These are phyloP conservation scores for Morelia viridis DNA, from an alignment of 2,797 vertebrate species.

Conservation along the genomic window DNA sequence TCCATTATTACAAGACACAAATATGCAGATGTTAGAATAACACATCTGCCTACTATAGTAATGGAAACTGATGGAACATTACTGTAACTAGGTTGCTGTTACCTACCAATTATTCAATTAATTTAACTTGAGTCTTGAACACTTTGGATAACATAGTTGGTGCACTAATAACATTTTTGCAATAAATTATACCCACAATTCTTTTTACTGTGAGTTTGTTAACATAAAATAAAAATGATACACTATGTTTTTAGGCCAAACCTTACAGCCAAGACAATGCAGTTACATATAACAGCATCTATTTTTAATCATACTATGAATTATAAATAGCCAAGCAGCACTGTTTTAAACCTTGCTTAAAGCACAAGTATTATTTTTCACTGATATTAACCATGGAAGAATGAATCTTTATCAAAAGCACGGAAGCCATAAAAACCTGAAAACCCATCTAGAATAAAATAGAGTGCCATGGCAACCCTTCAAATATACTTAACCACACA, in stretches of 20 bases:
- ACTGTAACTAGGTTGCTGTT: slow-evolving; percentile 6
- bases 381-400: background rate
- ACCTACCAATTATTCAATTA: background rate
- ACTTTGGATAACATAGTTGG: background rate
- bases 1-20: slow-evolving; percentile 10
- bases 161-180: slow-evolving; percentile 8
- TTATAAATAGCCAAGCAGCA: slow-evolving; percentile 57
- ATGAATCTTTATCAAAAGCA: slow-evolving; percentile 12
- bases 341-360: slow-evolving; percentile 38
- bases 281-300: slow-evolving; percentile 48
- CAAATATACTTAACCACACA: slow-evolving; percentile 15
- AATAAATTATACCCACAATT: slow-evolving; percentile 25
- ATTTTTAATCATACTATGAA: slow-evolving; percentile 52
- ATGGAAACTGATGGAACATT: background rate
- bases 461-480: slow-evolving; percentile 16
- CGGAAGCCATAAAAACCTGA: slow-evolving; percentile 22
- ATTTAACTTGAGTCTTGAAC: slow-evolving; percentile 7
- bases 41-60: background rate
- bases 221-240: slow-evolving; percentile 50
- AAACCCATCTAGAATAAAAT: slow-evolving; percentile 17
- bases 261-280: slow-evolving; percentile 34
- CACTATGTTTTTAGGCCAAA: slow-evolving; percentile 48
- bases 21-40: background rate
- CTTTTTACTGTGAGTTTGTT: slow-evolving; percentile 28
- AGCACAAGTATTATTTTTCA: slow-evolving; percentile 46